phyloP scores from a whole-genome alignment of 2,113 vertebrate species.

The Stigmatopora argus region DNA sequence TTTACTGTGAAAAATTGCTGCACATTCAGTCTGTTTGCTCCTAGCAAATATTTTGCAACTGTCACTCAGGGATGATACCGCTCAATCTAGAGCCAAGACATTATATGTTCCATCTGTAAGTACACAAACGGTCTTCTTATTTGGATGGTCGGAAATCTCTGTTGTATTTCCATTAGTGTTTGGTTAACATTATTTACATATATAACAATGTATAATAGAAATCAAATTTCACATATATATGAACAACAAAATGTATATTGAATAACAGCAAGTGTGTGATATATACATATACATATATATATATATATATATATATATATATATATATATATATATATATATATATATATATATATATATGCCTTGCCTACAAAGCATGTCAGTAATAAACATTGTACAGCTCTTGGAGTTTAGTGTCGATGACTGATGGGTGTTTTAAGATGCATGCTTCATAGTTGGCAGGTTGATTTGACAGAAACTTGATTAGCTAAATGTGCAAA shows the following conservation, averaged over 20 bases:
- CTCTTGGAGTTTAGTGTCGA: constrained; percentile 6
- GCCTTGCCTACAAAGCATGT: not conserved
- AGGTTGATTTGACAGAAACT: constrained; percentile 38
- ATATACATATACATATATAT: no score
- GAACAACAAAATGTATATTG: no score
- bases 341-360: no score
- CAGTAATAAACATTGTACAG: not conserved
- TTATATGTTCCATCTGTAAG: not conserved
- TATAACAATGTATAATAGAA: not conserved
- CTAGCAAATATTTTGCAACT: constrained; percentile 35
- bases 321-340: no score
- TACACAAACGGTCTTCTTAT: constrained; percentile 8
- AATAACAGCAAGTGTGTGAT: no score
- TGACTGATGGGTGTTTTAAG: constrained; percentile 28
- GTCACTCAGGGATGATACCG: constrained; percentile 25
- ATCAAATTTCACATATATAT: no score
- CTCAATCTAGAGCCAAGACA: constrained; percentile 11
- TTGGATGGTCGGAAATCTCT: not conserved
- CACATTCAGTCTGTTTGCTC: constrained; percentile 15
- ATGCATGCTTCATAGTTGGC: constrained; percentile 20
- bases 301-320: no score
- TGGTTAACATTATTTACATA: not conserved
- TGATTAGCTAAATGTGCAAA: constrained; percentile 48
- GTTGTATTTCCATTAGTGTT: not conserved
- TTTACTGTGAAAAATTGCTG: constrained; percentile 28